Conservation (phyloP, 2,797 vertebrate genomes). For the Gymnoscopelus microlampas region DNA sequence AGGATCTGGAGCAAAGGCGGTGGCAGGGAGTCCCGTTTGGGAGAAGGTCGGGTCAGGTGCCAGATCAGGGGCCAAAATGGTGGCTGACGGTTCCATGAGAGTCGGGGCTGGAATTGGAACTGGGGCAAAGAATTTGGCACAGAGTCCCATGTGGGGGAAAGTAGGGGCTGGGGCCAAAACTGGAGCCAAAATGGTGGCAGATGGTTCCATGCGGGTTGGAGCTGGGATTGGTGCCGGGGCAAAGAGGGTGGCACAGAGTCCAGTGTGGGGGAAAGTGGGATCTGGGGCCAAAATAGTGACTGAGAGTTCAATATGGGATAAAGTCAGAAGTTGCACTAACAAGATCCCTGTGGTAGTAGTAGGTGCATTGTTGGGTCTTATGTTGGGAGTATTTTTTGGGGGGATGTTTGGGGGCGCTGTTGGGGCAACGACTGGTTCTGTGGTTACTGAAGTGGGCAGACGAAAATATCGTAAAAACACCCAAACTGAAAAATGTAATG, state of each 20-base stretch:
- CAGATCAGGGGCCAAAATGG: constrained; percentile 49
- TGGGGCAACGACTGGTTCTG: constrained; percentile 75
- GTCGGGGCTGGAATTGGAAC: constrained; percentile 42
- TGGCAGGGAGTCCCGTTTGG: constrained; percentile 64
- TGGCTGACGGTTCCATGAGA: constrained; percentile 53
- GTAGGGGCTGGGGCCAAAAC: constrained; percentile 62
- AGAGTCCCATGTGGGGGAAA: constrained; percentile 70
- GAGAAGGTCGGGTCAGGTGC: constrained; percentile 65
- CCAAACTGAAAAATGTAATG: constrained; percentile 6
- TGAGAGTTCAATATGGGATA: constrained; percentile 71
- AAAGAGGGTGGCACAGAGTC: constrained; percentile 68
- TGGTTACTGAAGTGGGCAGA: constrained; percentile 68
- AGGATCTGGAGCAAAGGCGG: constrained; percentile 67
- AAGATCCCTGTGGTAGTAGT: constrained; percentile 57
- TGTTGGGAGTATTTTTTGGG: constrained; percentile 73
- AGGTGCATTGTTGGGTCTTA: constrained; percentile 68
- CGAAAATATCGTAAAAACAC: constrained; percentile 60
- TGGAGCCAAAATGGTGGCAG: constrained; percentile 65
- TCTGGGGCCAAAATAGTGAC: constrained; percentile 66
- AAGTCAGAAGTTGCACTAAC: constrained; percentile 49
- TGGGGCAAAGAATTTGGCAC: constrained; percentile 63
- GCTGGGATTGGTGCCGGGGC: constrained; percentile 57
- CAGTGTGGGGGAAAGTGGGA: constrained; percentile 68
- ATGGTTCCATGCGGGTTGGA: constrained; percentile 50
- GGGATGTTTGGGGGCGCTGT: constrained; percentile 75